Conservation (phyloP, 2,113 vertebrate genomes). For the Rhipidura dahli region DNA sequence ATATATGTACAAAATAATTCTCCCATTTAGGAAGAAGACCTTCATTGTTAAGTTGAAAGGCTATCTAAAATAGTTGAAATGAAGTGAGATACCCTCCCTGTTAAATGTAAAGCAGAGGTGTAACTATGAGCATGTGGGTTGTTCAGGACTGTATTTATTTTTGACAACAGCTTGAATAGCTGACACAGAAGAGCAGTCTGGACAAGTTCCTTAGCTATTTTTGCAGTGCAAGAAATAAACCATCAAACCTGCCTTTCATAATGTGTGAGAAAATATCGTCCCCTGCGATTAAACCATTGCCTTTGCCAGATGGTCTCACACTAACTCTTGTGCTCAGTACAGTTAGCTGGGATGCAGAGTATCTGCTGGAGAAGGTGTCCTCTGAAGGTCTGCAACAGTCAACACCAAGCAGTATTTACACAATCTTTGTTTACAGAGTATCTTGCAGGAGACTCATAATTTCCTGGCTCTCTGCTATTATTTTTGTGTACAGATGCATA, state of each 20-base stretch:
- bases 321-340: background rate
- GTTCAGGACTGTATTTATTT: background rate
- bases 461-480: background rate
- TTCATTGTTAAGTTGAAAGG: background rate
- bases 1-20: background rate
- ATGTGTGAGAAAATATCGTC: background rate
- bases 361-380: background rate
- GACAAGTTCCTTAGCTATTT: background rate
- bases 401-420: background rate
- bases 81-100: background rate
- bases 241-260: background rate
- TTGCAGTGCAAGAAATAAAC: background rate
- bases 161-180: background rate
- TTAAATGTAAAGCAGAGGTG: background rate
- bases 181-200: background rate
- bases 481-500: background rate
- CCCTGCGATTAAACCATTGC: background rate
- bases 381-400: background rate
- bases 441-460: background rate
- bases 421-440: background rate
- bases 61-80: background rate
- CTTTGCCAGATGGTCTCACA: background rate
- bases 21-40: background rate
- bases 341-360: background rate
- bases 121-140: background rate